These are phyloP conservation scores for Paracentrotus lividus DNA, from an alignment of 53 echinoderm and acorn worm species.

Conservation along the genomic window DNA sequence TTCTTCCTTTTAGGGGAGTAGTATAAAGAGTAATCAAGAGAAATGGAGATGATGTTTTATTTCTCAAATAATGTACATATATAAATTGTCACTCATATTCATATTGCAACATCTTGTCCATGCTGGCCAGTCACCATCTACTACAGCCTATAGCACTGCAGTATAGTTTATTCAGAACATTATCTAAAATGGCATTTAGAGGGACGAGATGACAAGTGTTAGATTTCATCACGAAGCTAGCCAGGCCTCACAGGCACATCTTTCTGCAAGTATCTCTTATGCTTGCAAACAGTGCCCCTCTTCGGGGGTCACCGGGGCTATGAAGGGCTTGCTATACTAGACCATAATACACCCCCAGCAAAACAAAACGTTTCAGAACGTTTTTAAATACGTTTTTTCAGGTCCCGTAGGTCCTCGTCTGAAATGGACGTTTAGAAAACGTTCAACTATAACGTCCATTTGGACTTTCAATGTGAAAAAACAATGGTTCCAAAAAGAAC, in stretches of 20 bases:
- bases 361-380: too few species aligned
- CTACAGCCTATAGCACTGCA: neutral
- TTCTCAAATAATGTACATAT: neutral
- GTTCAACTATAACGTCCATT: too few species aligned
- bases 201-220: neutral
- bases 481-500: too few species aligned
- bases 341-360: neutral
- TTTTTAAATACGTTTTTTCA: too few species aligned
- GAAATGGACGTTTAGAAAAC: too few species aligned
- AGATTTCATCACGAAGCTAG: constrained; percentile 54
- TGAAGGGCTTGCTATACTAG: neutral
- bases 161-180: constrained; percentile 9
- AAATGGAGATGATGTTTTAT: neutral
- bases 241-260: constrained; percentile 49
- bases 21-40: neutral
- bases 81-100: too few species aligned
- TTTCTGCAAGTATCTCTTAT: constrained; percentile 63
- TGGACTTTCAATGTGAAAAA: too few species aligned
- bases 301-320: constrained; percentile 41
- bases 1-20: too few species aligned
- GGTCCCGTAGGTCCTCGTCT: too few species aligned
- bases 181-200: constrained; percentile 57
- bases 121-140: neutral
- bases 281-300: constrained; percentile 54
- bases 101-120: neutral